phyloP scores from a whole-genome alignment of 1,140 invertebrate species.

The Oreohelix idahoensis region DNA sequence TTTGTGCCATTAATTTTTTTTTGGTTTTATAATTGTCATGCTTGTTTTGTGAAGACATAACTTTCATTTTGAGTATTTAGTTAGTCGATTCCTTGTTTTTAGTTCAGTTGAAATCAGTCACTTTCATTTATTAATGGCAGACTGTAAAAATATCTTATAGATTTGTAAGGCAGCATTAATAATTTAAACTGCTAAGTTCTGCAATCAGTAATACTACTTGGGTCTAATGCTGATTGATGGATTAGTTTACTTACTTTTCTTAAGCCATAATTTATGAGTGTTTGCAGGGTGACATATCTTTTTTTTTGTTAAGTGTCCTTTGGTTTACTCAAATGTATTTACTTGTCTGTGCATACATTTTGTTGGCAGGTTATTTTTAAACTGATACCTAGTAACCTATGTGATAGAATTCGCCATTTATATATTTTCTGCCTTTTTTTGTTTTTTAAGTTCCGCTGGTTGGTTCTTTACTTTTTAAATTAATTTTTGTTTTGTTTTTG shows the following conservation, averaged over 20 bases:
- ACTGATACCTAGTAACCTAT: not conserved
- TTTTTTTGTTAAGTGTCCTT: constrained; percentile 2
- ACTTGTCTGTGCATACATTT: not conserved
- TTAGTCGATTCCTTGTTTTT: not conserved
- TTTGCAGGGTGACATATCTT: not conserved
- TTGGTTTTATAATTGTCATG: not conserved
- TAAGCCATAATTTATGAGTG: not conserved
- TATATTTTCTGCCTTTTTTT: not conserved
- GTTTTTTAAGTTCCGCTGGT: constrained; percentile 32
- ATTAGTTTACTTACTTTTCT: not conserved
- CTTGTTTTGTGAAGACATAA: not conserved
- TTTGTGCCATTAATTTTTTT: not conserved
- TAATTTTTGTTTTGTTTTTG: not conserved
- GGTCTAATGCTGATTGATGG: not conserved
- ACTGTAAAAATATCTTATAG: constrained; percentile 4
- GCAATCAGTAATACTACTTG: not conserved
- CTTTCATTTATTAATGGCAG: not conserved
- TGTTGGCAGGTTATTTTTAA: not conserved
- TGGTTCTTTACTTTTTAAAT: no score
- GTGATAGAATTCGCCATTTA: not conserved
- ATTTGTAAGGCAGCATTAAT: constrained; percentile 27
- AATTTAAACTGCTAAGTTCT: constrained; percentile 2
- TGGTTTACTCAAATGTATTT: not conserved
- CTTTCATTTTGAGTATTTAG: not conserved
- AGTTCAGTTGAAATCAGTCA: not conserved